Percentiles rank a stretch among this genome's conserved stretches.
Evolutionary conservation across 2,888 invertebrate species (phyloP).

Genomic region (Morpho achilles): DNA sequence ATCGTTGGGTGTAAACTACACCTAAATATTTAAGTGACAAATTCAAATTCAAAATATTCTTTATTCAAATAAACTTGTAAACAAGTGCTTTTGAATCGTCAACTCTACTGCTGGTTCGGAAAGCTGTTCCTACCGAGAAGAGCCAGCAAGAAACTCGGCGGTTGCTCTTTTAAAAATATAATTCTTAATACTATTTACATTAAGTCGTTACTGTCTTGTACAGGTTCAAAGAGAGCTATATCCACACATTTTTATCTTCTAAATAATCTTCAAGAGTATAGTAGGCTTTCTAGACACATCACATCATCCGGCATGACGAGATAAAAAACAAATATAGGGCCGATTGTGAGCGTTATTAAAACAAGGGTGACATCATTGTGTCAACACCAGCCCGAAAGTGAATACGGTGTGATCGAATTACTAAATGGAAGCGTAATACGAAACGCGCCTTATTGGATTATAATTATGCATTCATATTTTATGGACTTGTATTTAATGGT

Average conservation of each 20-base stretch:
- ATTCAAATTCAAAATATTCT: no score
- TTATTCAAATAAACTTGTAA: no score
- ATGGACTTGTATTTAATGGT: neutral
- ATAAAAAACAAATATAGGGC: slow-evolving; percentile 50
- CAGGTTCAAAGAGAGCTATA: no score
- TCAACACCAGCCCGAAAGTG: slow-evolving; percentile 45
- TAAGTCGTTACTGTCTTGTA: no score
- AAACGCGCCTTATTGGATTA: slow-evolving; percentile 19
- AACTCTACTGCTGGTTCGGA: no score
- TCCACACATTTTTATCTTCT: no score
- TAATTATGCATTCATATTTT: slow-evolving; percentile 8
- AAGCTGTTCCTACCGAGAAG: no score
- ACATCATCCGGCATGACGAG: slow-evolving; percentile 33
- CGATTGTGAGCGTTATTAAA: slow-evolving; percentile 42
- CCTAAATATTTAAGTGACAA: slow-evolving; percentile 19
- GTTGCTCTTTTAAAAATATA: no score
- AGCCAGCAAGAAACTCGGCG: no score
- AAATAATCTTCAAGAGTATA: no score
- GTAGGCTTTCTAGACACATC: slow-evolving; percentile 15
- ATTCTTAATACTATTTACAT: no score
- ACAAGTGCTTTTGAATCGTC: no score
- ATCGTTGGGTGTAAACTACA: neutral
- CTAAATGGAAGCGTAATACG: slow-evolving; percentile 35
- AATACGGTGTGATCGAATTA: slow-evolving; percentile 42
- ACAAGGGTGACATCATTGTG: slow-evolving; percentile 54